Conservation (phyloP, 1,140 invertebrate genomes). For the Oncopeltus fasciatus region DNA sequence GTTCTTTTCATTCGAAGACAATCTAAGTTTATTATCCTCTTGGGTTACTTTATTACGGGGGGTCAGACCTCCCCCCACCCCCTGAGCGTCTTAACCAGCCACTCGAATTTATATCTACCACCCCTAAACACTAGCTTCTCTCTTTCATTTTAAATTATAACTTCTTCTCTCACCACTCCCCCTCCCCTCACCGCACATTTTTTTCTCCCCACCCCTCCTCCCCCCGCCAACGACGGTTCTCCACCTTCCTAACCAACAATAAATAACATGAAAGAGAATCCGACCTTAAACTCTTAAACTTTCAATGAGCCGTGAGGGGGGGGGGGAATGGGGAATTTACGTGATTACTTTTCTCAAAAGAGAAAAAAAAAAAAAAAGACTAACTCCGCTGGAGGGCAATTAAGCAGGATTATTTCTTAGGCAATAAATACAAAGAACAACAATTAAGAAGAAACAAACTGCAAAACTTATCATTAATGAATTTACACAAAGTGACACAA, state of each 20-base stretch:
- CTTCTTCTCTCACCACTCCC: neutral
- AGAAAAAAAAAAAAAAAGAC: neutral
- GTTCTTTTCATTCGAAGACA: constrained; percentile 6
- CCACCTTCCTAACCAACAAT: neutral
- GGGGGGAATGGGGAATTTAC: no score
- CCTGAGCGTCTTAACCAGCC: neutral
- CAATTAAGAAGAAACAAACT: no score
- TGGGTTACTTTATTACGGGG: constrained; percentile 5
- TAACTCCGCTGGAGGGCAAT: no score
- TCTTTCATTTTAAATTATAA: constrained; percentile 3
- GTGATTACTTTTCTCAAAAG: no score
- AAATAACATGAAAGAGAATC: neutral
- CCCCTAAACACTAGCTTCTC: neutral
- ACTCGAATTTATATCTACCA: neutral
- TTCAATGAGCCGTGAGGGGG: no score
- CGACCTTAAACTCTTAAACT: neutral
- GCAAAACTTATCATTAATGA: no score
- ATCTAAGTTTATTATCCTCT: constrained; percentile 11
- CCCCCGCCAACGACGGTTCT: no score
- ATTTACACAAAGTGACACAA: no score
- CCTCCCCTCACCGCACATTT: neutral
- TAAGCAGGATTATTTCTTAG: neutral
- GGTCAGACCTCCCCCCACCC: neutral
- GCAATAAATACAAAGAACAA: neutral
- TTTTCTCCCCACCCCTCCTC: neutral